Percentiles rank a stretch among this genome's conserved stretches.
Conservation (phyloP, 2,113 vertebrate genomes). For the Lamprologus ornatipinnis region DNA sequence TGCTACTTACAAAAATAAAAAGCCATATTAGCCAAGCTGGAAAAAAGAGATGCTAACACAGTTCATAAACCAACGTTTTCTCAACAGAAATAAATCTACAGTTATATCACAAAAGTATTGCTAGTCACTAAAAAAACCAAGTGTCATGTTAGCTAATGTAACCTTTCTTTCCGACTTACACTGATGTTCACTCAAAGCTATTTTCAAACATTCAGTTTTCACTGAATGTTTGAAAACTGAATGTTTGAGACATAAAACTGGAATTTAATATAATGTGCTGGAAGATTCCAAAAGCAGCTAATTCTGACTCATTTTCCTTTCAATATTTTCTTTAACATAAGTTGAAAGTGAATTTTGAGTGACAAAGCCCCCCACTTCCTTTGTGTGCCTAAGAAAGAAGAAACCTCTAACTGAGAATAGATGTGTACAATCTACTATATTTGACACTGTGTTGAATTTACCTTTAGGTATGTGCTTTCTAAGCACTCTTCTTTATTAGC, state of each 20-base stretch:
- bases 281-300: background rate
- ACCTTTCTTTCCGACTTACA: background rate
- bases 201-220: background rate
- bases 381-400: background rate
- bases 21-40: background rate
- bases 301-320: background rate
- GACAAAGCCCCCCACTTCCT: background rate
- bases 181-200: background rate
- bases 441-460: background rate
- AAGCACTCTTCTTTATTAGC: background rate
- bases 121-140: rapidly evolving
- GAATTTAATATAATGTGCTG: background rate
- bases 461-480: background rate
- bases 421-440: background rate
- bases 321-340: background rate
- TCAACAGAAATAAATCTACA: too few relatives aligned
- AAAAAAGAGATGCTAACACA: background rate
- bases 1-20: background rate
- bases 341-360: background rate
- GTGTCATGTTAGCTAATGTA: background rate
- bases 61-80: too few relatives aligned
- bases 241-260: background rate
- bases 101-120: background rate
- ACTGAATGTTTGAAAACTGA: background rate
- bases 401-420: background rate